Percentiles rank a stretch among this genome's conserved stretches.
phyloP scores from a whole-genome alignment of 1,140 invertebrate genomes.

The Proctacanthus coquilletti region DNA sequence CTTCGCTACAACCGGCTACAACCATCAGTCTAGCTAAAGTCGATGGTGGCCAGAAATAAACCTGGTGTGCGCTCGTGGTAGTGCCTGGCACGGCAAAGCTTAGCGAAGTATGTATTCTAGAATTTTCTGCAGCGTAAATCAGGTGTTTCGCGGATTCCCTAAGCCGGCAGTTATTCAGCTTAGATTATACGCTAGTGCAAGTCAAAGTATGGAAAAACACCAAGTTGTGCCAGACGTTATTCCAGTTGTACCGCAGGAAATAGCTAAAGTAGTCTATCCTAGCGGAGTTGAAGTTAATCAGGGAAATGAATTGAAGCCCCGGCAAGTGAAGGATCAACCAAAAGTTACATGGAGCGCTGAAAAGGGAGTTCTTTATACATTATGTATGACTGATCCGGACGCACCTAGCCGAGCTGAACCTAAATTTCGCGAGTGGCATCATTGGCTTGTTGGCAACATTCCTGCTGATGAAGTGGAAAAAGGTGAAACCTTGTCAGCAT shows the following conservation, averaged over 20 bases:
- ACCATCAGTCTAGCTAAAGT: too few species aligned
- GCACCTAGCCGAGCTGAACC: constrained; percentile 57
- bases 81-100: too few species aligned
- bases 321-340: constrained; percentile 52
- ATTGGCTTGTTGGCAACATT: constrained; percentile 87
- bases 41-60: too few species aligned
- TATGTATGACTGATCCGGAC: constrained; percentile 44
- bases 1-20: too few species aligned
- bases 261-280: constrained; percentile 11
- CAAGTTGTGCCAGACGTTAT: constrained; percentile 25
- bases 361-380: constrained; percentile 46
- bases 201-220: too few species aligned
- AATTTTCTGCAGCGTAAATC: too few species aligned
- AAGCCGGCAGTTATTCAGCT: too few species aligned
- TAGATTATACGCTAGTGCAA: too few species aligned
- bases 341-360: constrained; percentile 48
- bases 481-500: constrained; percentile 63
- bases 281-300: constrained; percentile 38
- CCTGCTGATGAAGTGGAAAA: constrained; percentile 53
- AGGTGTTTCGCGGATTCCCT: too few species aligned
- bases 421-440: constrained; percentile 73
- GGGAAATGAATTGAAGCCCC: constrained; percentile 50
- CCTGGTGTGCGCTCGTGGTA: too few species aligned
- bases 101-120: too few species aligned
- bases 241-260: constrained; percentile 12